Conservation (phyloP, 2,888 invertebrate genomes). For the Ctenicera cuprea region DNA sequence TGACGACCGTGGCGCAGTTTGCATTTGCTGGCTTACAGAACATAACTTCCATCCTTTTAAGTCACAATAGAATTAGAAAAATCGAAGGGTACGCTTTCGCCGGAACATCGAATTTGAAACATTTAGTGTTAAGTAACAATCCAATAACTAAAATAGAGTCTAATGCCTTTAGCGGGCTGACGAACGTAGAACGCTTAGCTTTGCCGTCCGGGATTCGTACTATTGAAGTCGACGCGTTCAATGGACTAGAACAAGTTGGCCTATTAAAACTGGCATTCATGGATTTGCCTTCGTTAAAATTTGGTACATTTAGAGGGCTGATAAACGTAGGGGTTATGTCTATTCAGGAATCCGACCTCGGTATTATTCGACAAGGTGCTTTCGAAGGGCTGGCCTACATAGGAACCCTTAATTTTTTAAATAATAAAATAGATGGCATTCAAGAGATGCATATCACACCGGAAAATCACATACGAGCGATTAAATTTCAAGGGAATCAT, state of each 20-base stretch:
- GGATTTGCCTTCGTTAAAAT: conserved; percentile 83
- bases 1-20: conserved; percentile 86
- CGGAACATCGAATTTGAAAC: conserved; percentile 88
- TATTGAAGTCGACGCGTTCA: conserved; percentile 88
- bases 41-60: conserved; percentile 81
- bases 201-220: conserved; percentile 86
- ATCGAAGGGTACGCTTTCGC: conserved; percentile 87
- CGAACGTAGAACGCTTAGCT: conserved; percentile 88
- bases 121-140: conserved; percentile 90
- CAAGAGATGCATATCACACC: conserved; percentile 83
- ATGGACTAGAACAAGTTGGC: conserved; percentile 88
- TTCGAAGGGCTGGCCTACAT: conserved; percentile 86
- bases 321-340: conserved; percentile 84
- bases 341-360: conserved; percentile 89
- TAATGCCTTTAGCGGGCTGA: conserved; percentile 89
- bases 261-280: conserved; percentile 88
- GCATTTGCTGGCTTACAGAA: conserved; percentile 90
- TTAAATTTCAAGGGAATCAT: conserved; percentile 89
- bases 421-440: conserved; percentile 90
- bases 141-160: conserved; percentile 87
- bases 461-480: conserved; percentile 82
- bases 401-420: conserved; percentile 83
- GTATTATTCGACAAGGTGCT: conserved; percentile 83
- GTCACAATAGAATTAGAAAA: conserved; percentile 75
- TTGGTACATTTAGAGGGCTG: conserved; percentile 86